phyloP scores from a whole-genome alignment of 2,113 vertebrate genomes.

The Athene cunicularia region DNA sequence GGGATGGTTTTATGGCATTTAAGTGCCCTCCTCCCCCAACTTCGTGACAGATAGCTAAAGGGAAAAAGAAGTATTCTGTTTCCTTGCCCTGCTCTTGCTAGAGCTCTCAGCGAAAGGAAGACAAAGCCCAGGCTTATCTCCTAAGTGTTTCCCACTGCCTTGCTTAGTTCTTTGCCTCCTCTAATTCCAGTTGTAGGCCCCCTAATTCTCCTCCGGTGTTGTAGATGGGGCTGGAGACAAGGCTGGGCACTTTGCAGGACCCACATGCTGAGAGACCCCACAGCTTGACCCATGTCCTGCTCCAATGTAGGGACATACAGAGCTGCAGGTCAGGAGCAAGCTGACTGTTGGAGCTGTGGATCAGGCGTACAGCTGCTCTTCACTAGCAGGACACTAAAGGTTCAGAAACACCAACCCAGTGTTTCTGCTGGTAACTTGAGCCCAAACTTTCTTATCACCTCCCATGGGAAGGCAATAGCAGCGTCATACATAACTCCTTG shows the following conservation, averaged over 20 bases:
- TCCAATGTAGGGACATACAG: accelerated
- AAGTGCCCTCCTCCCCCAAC: not conserved
- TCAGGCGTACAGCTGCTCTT: not conserved
- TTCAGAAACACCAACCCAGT: not conserved
- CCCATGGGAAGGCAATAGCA: not conserved
- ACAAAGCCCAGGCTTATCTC: conserved; percentile 3
- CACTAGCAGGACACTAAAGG: not conserved
- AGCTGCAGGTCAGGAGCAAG: not conserved
- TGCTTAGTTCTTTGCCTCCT: not conserved
- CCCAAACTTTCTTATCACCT: conserved; percentile 6
- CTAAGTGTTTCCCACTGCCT: not conserved
- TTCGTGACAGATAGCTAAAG: not conserved
- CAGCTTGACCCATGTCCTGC: accelerated
- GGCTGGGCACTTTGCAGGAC: not conserved
- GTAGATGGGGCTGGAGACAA: not conserved
- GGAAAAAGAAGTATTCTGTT: not conserved
- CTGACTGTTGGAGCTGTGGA: not conserved
- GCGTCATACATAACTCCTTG: not conserved
- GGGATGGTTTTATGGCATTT: not conserved
- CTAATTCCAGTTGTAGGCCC: not conserved
- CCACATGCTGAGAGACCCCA: accelerated
- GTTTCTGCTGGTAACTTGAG: not conserved
- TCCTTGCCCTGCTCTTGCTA: accelerated
- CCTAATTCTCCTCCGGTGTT: not conserved
- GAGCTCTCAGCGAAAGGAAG: not conserved